Percentiles rank a stretch among this genome's conserved stretches.
Evolutionary conservation across 2,113 vertebrate genomes (phyloP).

Genomic region (Paradoxurus hermaphroditus): DNA sequence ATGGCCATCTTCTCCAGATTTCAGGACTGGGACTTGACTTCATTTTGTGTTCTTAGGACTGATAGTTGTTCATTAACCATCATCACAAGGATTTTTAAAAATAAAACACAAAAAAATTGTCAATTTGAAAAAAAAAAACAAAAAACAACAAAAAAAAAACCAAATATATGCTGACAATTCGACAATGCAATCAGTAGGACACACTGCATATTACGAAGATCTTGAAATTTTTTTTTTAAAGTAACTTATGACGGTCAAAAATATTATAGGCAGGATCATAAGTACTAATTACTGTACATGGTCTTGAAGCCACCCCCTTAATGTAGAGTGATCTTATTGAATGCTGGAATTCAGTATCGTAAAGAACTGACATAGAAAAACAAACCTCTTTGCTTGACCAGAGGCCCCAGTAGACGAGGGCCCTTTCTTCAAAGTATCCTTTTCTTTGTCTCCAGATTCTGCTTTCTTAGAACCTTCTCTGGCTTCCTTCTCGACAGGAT

Average conservation of each 20-base stretch:
- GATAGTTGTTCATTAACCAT: conserved; percentile 94
- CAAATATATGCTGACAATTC: conserved; percentile 91
- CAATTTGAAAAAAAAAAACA: conserved; percentile 89
- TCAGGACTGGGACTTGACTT: conserved; percentile 96
- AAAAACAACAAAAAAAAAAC: conserved; percentile 84
- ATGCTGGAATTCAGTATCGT: conserved; percentile 98
- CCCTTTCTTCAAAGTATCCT: conserved; percentile 99
- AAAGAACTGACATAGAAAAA: conserved; percentile 99
- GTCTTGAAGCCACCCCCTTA: conserved; percentile 99
- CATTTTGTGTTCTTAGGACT: conserved; percentile 93
- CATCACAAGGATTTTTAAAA: conserved; percentile 92
- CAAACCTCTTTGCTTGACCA: conserved; percentile 99
- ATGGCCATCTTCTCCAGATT: conserved; percentile 96
- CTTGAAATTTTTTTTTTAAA: conserved; percentile 82
- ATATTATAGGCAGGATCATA: conserved; percentile 92
- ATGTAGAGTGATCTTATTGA: conserved; percentile 97
- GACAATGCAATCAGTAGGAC: conserved; percentile 90
- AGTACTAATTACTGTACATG: conserved; percentile 92
- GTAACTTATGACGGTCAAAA: conserved; percentile 94
- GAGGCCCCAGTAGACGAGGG: conserved; percentile 97
- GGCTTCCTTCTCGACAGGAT: conserved; percentile 94
- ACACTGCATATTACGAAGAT: conserved; percentile 88
- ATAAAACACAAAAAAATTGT: conserved; percentile 89
- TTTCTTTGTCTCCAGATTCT: conserved; percentile 99
- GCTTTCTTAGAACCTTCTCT: conserved; percentile 97